Base-by-base conservation (phyloP, 2,888 invertebrate genomes). In the Criorhina ranunculi region DNA sequence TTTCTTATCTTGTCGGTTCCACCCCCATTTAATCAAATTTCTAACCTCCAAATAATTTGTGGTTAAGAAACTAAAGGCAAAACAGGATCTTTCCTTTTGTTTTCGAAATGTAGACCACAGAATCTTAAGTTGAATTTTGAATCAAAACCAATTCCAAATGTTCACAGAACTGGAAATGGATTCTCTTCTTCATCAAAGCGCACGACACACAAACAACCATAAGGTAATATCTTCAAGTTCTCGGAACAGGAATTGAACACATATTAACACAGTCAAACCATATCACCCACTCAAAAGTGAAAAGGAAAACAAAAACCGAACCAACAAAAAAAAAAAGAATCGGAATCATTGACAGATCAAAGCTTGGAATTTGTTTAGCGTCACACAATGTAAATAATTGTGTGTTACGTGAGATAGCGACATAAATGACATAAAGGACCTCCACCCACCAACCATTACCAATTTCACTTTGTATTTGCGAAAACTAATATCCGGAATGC, bases 401-500 rank as follows among this genome's bases (percentile, higher is more conserved):
- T 6, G 8, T 40, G 12, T 24, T 24, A 24, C 24, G 24, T 24
- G 24, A 24, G n/a, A n/a, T 31, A 29, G 12, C 11, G 15, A 9
- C 11, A 17, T 35, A 35, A 55, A 19, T 6, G 15, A 9, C 11
- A 17, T 35, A 35, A 55, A 19, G 35, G 55, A 24, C 24, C 24
- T 1, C 24, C 7, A 12, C 31, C n/a, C n/a, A n/a, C n/a, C n/a
- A n/a, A 62, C 17, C 24, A 8, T 24, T 15, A 7, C 11, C 66
- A n/a, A 40, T 31, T 55, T 42, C 8, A 44, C 40, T 31, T n/a
- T 42, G 53, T 55, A 46, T 59, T 59, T 35, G 35, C 7, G 57
- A 59, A 46, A 57, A 49, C 70, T 24, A 70, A 59, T 72, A 72
- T 72, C 72, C 51, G 60, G 51, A 8, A 31, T 60, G 51, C 31